A percentile compares a stretch with the other conserved stretches of the same genome.
phyloP scores from a whole-genome alignment of 2,113 vertebrate species.

The Vidua macroura region DNA sequence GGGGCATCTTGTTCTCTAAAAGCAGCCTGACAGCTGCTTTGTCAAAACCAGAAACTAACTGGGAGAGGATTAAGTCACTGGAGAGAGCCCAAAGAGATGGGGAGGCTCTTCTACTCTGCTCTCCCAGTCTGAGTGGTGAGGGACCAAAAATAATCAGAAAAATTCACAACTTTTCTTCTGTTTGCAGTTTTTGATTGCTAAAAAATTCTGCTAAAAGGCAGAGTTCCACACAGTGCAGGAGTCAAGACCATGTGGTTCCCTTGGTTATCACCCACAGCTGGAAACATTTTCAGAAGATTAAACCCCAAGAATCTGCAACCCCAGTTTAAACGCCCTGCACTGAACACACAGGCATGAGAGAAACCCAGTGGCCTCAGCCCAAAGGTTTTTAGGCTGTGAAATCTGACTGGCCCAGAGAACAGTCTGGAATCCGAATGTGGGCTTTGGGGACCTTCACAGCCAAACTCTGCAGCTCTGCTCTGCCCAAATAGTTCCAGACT shows the following conservation, averaged over 20 bases:
- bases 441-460: neutral
- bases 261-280: neutral
- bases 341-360: fast-evolving
- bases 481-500: neutral
- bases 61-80: neutral
- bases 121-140: neutral
- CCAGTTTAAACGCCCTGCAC: neutral
- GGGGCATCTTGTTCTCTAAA: neutral
- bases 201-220: neutral
- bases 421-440: neutral
- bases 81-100: neutral
- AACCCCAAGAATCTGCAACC: neutral
- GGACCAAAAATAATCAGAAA: neutral
- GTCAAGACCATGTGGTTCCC: neutral
- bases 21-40: neutral
- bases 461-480: neutral
- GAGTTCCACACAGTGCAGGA: neutral
- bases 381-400: neutral
- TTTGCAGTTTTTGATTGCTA: neutral
- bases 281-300: neutral
- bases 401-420: neutral
- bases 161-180: neutral
- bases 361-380: neutral
- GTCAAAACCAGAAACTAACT: neutral
- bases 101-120: neutral